Evolutionary conservation across 2,113 vertebrate genomes (phyloP).

Genomic region (Rhinopomastus cyanomelas): DNA sequence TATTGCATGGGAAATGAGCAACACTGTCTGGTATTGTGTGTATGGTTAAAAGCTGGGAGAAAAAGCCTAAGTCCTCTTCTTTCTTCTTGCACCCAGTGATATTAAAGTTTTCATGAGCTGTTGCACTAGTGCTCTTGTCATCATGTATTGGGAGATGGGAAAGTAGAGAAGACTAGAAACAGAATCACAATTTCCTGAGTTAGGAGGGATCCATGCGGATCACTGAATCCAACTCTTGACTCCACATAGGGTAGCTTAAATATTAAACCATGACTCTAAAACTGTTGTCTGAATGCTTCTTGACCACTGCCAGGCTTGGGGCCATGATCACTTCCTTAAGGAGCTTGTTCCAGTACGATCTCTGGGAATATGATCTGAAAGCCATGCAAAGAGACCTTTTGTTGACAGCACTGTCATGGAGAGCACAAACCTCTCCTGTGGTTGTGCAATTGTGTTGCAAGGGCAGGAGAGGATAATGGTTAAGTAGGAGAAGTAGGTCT

Average conservation of each 20-base stretch:
- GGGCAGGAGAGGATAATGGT: neutral
- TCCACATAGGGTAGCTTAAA: neutral
- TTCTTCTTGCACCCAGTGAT: neutral
- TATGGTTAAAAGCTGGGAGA: neutral
- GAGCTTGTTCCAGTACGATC: neutral
- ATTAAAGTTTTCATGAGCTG: neutral
- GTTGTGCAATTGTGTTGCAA: neutral
- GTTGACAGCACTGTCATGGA: neutral
- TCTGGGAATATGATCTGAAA: neutral
- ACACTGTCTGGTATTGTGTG: neutral
- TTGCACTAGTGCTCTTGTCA: neutral
- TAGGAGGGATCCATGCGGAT: neutral
- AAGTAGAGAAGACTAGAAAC: neutral
- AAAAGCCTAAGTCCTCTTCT: neutral
- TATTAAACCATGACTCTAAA: neutral
- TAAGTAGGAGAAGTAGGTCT: neutral
- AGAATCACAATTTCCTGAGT: neutral
- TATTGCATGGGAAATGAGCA: neutral
- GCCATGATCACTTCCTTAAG: neutral
- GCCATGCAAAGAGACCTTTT: neutral
- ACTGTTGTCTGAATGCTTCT: neutral
- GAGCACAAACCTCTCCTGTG: neutral
- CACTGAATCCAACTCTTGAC: neutral
- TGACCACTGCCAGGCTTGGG: neutral
- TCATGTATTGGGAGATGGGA: neutral